Conservation (phyloP, 2,888 invertebrate genomes). For the Platerodrilus igneus region DNA sequence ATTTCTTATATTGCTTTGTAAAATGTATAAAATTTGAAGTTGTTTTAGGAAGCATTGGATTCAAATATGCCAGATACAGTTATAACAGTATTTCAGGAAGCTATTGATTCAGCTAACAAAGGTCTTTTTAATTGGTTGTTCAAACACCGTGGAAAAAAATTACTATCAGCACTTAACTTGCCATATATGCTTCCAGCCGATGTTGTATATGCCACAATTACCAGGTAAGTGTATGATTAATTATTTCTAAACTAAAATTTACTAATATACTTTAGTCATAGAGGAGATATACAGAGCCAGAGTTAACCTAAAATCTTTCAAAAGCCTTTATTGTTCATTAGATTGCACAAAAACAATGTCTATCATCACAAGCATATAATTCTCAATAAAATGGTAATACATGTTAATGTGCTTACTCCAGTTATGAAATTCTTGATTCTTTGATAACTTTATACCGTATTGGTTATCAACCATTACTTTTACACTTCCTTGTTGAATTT, state of each 20-base stretch:
- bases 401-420: too few relatives aligned
- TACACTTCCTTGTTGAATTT: too few relatives aligned
- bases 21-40: neutral
- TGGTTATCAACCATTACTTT: too few relatives aligned
- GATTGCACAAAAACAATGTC: too few relatives aligned
- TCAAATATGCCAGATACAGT: constrained; percentile 89
- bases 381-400: too few relatives aligned
- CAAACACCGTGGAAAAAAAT: constrained; percentile 74
- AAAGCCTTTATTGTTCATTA: neutral
- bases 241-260: neutral
- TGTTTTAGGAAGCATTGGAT: constrained; percentile 70
- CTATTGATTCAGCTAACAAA: constrained; percentile 87
- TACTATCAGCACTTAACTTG: constrained; percentile 73
- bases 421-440: too few relatives aligned
- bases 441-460: too few relatives aligned
- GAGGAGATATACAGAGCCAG: too few relatives aligned
- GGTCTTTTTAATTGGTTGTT: constrained; percentile 89
- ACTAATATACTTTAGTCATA: neutral
- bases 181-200: constrained; percentile 88
- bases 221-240: constrained; percentile 82
- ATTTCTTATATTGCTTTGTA: too few relatives aligned
- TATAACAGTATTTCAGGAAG: constrained; percentile 85
- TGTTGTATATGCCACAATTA: constrained; percentile 78
- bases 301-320: too few relatives aligned
- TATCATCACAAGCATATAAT: too few relatives aligned